phyloP scores from a whole-genome alignment of 1,140 invertebrate genomes.

The Trichonephila inaurata region DNA sequence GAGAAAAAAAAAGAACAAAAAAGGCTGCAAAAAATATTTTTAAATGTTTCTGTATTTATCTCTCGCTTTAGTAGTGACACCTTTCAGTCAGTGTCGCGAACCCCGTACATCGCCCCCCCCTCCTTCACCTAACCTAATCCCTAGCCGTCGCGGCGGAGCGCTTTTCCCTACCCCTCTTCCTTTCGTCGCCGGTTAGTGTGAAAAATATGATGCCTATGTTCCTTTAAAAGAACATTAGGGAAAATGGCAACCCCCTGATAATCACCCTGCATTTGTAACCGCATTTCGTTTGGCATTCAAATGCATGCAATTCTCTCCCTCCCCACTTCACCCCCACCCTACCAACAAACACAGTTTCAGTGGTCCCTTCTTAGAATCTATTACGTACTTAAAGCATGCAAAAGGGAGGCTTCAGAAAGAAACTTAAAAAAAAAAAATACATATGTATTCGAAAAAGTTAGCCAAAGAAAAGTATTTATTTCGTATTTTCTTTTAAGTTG shows the following conservation, averaged over 20 bases:
- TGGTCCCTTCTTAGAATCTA: constrained; percentile 40
- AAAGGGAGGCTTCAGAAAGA: neutral
- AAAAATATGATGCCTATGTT: constrained; percentile 75
- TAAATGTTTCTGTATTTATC: constrained; percentile 73
- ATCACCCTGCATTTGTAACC: constrained; percentile 72
- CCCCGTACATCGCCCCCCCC: neutral
- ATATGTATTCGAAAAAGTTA: neutral
- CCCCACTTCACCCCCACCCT: neutral
- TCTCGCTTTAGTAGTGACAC: constrained; percentile 61
- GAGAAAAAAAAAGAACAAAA: constrained; percentile 2
- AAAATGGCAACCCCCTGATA: constrained; percentile 57
- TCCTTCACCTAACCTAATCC: constrained; percentile 2
- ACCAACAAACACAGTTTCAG: neutral
- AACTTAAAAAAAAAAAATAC: neutral
- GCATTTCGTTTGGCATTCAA: constrained; percentile 72
- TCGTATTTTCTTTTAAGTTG: constrained; percentile 25
- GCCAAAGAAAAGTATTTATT: constrained; percentile 48
- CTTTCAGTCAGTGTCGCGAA: constrained; percentile 37
- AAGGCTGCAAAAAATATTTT: constrained; percentile 24
- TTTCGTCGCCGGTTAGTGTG: constrained; percentile 50
- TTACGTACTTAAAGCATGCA: constrained; percentile 26
- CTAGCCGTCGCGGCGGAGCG: constrained; percentile 54
- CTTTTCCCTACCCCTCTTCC: neutral
- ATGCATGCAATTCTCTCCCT: constrained; percentile 42
- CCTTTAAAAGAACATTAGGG: constrained; percentile 75